Percentiles rank a stretch among this genome's conserved stretches.
Conservation (phyloP, 2,888 invertebrate species). For the Asteroscopus sphinx region DNA sequence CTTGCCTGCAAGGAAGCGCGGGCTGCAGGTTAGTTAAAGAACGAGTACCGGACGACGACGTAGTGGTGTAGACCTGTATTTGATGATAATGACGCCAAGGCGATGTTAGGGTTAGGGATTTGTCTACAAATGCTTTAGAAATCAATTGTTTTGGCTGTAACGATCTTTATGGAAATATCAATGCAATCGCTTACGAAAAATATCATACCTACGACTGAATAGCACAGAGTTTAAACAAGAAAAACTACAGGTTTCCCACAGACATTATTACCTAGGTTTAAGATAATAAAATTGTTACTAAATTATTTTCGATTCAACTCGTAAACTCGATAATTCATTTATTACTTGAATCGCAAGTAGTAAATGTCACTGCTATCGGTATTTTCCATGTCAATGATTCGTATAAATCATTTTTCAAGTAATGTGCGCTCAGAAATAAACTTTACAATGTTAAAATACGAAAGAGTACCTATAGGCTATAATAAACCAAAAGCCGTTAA, state of each 20-base stretch:
- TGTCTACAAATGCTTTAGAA: too few relatives aligned
- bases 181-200: too few relatives aligned
- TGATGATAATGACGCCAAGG: neutral
- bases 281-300: too few relatives aligned
- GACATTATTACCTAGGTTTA: too few relatives aligned
- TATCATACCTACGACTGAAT: too few relatives aligned
- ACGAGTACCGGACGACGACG: too few relatives aligned
- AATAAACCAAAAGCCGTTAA: constrained; percentile 25
- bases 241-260: neutral
- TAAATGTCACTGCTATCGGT: constrained; percentile 15
- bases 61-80: neutral
- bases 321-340: neutral
- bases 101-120: neutral
- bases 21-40: constrained; percentile 93
- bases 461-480: too few relatives aligned
- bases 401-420: constrained; percentile 11
- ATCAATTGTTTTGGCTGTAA: too few relatives aligned
- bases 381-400: constrained; percentile 13
- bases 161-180: too few relatives aligned
- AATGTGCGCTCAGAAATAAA: constrained; percentile 3
- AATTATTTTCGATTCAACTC: neutral
- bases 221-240: neutral
- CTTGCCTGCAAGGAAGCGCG: constrained; percentile 99
- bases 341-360: constrained; percentile 4
- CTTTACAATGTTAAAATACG: constrained; percentile 9